Evolutionary conservation across 2,888 invertebrate species (phyloP), one percentile per base, ranked within the genome.

Genomic region (Eledona agricola): DNA sequence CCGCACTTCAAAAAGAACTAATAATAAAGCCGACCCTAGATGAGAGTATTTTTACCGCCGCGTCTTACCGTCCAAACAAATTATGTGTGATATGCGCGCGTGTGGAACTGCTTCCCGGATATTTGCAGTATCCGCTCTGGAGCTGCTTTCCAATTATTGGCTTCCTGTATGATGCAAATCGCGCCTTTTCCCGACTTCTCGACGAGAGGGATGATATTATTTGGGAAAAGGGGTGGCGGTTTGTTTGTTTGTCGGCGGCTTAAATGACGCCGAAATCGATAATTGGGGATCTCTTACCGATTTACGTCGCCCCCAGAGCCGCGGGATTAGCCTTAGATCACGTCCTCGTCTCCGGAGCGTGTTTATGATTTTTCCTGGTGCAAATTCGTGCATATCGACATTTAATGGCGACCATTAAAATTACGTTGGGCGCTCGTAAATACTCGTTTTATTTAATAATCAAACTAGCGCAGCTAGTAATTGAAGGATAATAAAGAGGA

Each of bases 51-150:
- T 25, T 19, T 4, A 19, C 3, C 19, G 9, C 11, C 25, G 5
- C 9, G n/a, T n/a, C n/a, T n/a, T n/a, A n/a, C 9, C 9, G n/a
- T n/a, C 11, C 5, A 25, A 11, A 25, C 5, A 25, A 9, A 25
- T 25, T 25, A 9, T 11, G 10, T 4, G 25, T 2, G 23, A 40
- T 13, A 31, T 47, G 26, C 15, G n/a, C n/a, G n/a, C n/a, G 19
- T 31, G 34, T 38, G 34, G 29, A 47, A 55, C 64, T 64, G 63
- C 54, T 58, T 57, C 53, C 63, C 63, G 71, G 71, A 70, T 70
- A 71, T 71, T 70, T 68, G 63, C 66, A 60, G 65, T 65, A 70
- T 71, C 69, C 70, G n/a, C n/a, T 63, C 62, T 51, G 59, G 59
- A 63, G 63, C 62, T 64, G 62, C 65, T 64, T 57, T 62, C 58